Base-by-base conservation (phyloP, 1,140 invertebrate genomes). In the Caerostris extrusa region DNA sequence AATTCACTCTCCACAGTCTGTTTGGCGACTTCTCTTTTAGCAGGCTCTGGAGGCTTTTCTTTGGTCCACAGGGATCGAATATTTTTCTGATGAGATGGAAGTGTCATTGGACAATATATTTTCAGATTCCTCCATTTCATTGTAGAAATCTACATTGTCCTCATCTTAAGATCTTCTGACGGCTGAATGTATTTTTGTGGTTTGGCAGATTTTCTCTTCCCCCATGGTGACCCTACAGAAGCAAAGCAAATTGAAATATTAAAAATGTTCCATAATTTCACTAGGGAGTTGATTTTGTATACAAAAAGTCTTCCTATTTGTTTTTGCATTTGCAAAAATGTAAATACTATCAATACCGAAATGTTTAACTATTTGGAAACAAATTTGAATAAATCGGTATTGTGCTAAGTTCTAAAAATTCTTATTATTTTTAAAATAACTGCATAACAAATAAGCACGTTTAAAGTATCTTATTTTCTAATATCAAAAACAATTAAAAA, bases 171-270 rank as follows among this genome's bases (percentile, higher is more conserved):
- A 53, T 94, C 93, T 85, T 94, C 93, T 12, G 93, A 94, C 5
- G 69, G 93, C 34, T 94, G 93, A 7, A 94, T 56, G 69, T 94
- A 94, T 85, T 94, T 94, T 53, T 94, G 93, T 3, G 93, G 93
- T 60, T 94, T 94, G 34, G 93, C 88, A 3, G 93, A 94, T 71
- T 94, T 94, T 86, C 93, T 83, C 89, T 94, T 94, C n/a, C n/a
- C 34, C 93, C 93, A 94, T 94, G 87, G 50, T 94, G 7, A 64
- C 81, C 34, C 93, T 94, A 57, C 3, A 58, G 64, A 89, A 82
- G 87, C 3, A 67, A 67, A 10, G 7, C 7, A 67, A n/a, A n/a
- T 4, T 67, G 3, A 14, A n/a, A 67, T 64, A 8, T 8, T 64
- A 10, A 64, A 10, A 10, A 64, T 10, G 17, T 64, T 8, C 17